A percentile compares a stretch with the other conserved stretches of the same genome.
phyloP scores from a whole-genome alignment of 2,888 invertebrate species.

The Axea sp. region DNA sequence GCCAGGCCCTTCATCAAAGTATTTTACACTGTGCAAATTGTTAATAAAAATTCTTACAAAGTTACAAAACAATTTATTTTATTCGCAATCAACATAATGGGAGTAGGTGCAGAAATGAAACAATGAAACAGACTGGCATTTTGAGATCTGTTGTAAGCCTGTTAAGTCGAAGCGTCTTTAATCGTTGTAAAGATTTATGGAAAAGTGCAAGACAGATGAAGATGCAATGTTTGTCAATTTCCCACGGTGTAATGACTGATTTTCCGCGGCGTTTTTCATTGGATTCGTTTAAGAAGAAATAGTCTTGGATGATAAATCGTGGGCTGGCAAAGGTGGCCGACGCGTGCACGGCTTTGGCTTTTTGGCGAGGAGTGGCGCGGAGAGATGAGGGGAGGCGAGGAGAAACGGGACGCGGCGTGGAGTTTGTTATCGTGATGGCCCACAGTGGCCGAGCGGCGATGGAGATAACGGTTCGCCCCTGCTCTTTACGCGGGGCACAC shows the following conservation, averaged over 20 bases:
- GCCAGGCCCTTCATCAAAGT: too few relatives aligned
- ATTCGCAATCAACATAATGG: too few relatives aligned
- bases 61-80: too few relatives aligned
- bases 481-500: slow-evolving; percentile 72
- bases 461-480: slow-evolving; percentile 74
- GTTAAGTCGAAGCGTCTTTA: too few relatives aligned
- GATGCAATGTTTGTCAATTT: too few relatives aligned
- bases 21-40: too few relatives aligned
- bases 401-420: slow-evolving; percentile 63
- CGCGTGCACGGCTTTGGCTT: slow-evolving; percentile 56
- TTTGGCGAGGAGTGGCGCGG: slow-evolving; percentile 47
- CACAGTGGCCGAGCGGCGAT: slow-evolving; percentile 74
- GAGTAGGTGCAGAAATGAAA: too few relatives aligned
- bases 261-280: slow-evolving; percentile 22
- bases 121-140: too few relatives aligned
- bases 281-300: slow-evolving; percentile 20
- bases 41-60: too few relatives aligned
- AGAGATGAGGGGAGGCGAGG: slow-evolving; percentile 61
- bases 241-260: slow-evolving; percentile 8
- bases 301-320: slow-evolving; percentile 51
- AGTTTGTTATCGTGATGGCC: slow-evolving; percentile 76
- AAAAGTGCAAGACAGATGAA: too few relatives aligned
- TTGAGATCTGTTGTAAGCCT: too few relatives aligned
- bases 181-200: too few relatives aligned
- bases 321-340: slow-evolving; percentile 57